Base-by-base conservation (phyloP, 2,888 invertebrate genomes). In the Brenthis hecate region DNA sequence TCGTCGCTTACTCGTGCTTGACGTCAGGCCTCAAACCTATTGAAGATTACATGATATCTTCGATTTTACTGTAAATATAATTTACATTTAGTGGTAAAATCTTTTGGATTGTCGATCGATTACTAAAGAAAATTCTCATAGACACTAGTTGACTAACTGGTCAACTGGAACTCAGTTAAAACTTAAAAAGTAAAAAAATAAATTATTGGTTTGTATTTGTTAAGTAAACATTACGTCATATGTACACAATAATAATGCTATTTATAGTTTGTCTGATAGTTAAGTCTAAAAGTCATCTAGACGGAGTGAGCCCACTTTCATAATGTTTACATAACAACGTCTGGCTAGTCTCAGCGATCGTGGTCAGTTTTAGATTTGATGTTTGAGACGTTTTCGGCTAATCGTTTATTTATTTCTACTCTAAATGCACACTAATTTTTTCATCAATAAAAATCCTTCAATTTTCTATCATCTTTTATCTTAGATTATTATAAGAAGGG, bases 1-100 rank as follows among this genome's bases (percentile, higher is more conserved):
- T 72, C 71, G 74, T 67, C 65, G 75, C 72, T 74, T 70, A 76
- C 68, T 76, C 67, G 71, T 75, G 73, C 76, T 77, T 77, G 77
- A 77, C 79, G 80, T 78, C 77, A 78, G 55, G 19, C 48, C 16
- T 11, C 66, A 32, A 53, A 58, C 47, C 48, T 54, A 14, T 56
- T 54, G 48, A 56, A 62, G n/a, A 61, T 56, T 55, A 66, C 50
- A 55, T 16, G 32, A 62, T 63, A 43, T 55, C 50, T 55, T 16
- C 13, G 60, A 23, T 66, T 66, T 50, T 54, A 28, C 14, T 47
- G 53, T n/a, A 8, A 43, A 11, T 43, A 11, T 43, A 3, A 43
- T 43, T 11, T 8, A 43, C 1, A 11, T 43, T 36, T 2, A 43
- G 8, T 43, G 36, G 36, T 43, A 43, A 43, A 43, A 43, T 43